A percentile compares a stretch with the other conserved stretches of the same genome.
phyloP scores from a whole-genome alignment of 2,113 vertebrate genomes.

The Perognathus longimembris region DNA sequence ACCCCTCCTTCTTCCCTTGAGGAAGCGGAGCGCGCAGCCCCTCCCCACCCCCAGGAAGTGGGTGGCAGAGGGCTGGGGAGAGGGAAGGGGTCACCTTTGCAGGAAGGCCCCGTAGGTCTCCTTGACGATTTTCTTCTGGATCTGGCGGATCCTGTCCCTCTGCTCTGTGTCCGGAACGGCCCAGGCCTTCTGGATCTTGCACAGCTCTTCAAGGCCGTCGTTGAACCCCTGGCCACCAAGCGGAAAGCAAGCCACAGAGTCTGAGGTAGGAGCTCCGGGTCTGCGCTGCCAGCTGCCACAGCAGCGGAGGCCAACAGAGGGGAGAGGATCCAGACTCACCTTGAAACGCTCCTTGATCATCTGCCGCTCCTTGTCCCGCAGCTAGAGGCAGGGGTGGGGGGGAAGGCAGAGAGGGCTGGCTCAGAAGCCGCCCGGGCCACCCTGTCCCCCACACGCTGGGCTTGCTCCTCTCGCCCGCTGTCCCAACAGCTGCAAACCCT shows the following conservation, averaged over 20 bases:
- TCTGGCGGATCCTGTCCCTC: constrained; percentile 93
- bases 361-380: constrained; percentile 98
- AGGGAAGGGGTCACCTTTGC: constrained; percentile 87
- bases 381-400: constrained; percentile 83
- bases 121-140: constrained; percentile 94
- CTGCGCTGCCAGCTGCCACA: no score
- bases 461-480: neutral
- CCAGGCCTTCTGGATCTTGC: constrained; percentile 98
- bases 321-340: constrained; percentile 86
- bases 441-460: fast-evolving
- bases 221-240: constrained; percentile 93
- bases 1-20: neutral
- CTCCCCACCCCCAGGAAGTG: no score
- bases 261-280: neutral
- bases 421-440: neutral
- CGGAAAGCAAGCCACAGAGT: neutral
- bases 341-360: constrained; percentile 99
- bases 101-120: constrained; percentile 93
- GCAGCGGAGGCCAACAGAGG: neutral
- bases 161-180: constrained; percentile 96
- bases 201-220: constrained; percentile 96
- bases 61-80: neutral
- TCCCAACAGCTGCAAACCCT: neutral
- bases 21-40: neutral
- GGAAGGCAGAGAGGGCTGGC: neutral